Percentiles rank a stretch among this genome's conserved stretches.
phyloP scores from a whole-genome alignment of 2,888 invertebrate species.

The Tetragnatha montana region DNA sequence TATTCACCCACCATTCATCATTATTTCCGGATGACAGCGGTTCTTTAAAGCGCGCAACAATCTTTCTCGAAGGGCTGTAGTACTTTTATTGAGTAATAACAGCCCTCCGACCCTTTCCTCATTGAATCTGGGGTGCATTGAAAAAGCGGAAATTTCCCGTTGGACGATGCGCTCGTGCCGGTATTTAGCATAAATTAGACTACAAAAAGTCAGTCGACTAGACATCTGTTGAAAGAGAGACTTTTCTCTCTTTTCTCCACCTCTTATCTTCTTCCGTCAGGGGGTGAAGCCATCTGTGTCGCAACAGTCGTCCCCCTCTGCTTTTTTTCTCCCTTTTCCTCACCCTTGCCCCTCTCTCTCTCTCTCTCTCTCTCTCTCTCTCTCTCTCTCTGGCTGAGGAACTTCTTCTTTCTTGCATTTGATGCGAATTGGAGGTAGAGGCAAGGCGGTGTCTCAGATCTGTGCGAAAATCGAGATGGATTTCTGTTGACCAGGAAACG shows the following conservation, averaged over 20 bases:
- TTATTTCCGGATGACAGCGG: not conserved
- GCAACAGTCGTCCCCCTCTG: not conserved
- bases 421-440: too few relatives aligned
- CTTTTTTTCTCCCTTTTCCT: not conserved
- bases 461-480: conserved; percentile 3
- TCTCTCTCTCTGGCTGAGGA: too few relatives aligned
- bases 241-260: conserved; percentile 29
- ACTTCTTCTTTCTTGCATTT: too few relatives aligned
- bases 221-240: conserved; percentile 61
- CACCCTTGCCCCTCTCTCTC: too few relatives aligned
- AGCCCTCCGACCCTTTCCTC: not conserved
- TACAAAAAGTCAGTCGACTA: conserved; percentile 13
- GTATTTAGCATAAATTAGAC: conserved; percentile 41
- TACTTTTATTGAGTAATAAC: not conserved
- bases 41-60: not conserved
- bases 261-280: conserved; percentile 27
- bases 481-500: conserved; percentile 22
- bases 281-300: conserved; percentile 45
- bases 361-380: too few relatives aligned
- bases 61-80: not conserved
- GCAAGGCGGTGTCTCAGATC: conserved; percentile 1
- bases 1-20: not conserved
- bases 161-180: not conserved
- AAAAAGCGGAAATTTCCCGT: not conserved
- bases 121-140: not conserved